These are phyloP conservation scores for Parasteatoda tepidariorum DNA, from an alignment of 1,140 invertebrate genomes.

Conservation along the genomic window DNA sequence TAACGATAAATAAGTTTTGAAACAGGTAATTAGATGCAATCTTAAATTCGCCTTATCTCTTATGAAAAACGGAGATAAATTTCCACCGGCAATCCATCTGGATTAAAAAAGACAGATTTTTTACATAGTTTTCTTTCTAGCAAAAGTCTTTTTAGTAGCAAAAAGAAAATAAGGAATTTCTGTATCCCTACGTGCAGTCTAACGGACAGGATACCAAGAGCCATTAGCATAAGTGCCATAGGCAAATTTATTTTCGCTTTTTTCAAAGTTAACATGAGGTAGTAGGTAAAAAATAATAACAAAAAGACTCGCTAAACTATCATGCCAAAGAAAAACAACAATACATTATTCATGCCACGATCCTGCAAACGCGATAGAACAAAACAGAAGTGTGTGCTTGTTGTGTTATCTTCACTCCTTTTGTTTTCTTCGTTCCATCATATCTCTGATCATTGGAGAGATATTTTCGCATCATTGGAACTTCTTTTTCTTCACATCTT, in stretches of 20 bases:
- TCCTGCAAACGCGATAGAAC: conserved; percentile 7
- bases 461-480: conserved; percentile 7
- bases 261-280: not conserved
- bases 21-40: too few species aligned
- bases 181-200: too few species aligned
- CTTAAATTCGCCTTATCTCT: too few species aligned
- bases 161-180: not conserved
- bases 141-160: not conserved
- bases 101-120: too few species aligned
- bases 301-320: conserved; percentile 38
- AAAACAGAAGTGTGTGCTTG: not conserved
- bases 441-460: not conserved
- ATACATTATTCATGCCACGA: conserved; percentile 46
- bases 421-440: not conserved
- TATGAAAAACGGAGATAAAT: too few species aligned
- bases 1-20: too few species aligned
- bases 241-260: not conserved
- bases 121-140: not conserved
- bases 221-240: conserved; percentile 45
- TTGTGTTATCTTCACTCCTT: not conserved
- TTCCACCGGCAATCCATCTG: too few species aligned
- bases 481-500: not conserved
- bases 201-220: not conserved
- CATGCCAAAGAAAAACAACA: conserved; percentile 33
- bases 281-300: not conserved